phyloP scores from a whole-genome alignment of 1,140 invertebrate species.

The Danaus melanippus region DNA sequence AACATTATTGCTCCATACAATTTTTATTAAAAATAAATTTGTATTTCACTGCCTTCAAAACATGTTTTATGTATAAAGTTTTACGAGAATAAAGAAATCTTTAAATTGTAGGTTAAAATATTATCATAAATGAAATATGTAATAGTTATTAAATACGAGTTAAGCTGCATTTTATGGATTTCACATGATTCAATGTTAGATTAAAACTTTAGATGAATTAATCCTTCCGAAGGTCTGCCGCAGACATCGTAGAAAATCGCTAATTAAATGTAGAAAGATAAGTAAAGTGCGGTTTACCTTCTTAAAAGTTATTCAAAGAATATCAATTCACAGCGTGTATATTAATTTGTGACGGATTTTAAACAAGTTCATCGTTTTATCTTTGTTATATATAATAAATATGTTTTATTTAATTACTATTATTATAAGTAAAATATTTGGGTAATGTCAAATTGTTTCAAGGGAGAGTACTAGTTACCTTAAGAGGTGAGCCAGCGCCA shows the following conservation, averaged over 20 bases:
- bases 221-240: conserved; percentile 20
- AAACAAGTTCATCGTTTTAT: neutral
- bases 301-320: conserved; percentile 24
- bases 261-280: conserved; percentile 26
- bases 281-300: conserved; percentile 26
- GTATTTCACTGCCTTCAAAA: no score
- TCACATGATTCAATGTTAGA: conserved; percentile 14
- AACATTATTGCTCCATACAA: no score
- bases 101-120: no score
- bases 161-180: conserved; percentile 13
- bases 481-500: conserved; percentile 53
- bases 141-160: neutral
- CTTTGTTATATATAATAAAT: conserved; percentile 5
- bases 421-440: conserved; percentile 5
- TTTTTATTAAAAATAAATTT: no score
- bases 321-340: conserved; percentile 4
- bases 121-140: no score
- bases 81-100: no score
- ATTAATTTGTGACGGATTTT: no score
- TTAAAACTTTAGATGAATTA: conserved; percentile 23
- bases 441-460: conserved; percentile 41
- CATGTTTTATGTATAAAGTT: no score
- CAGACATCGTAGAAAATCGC: conserved; percentile 23
- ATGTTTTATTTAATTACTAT: conserved; percentile 4
- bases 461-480: conserved; percentile 47